These are phyloP conservation scores for Pachypsylla venusta DNA, from an alignment of 1,140 invertebrate species.

Conservation along the genomic window DNA sequence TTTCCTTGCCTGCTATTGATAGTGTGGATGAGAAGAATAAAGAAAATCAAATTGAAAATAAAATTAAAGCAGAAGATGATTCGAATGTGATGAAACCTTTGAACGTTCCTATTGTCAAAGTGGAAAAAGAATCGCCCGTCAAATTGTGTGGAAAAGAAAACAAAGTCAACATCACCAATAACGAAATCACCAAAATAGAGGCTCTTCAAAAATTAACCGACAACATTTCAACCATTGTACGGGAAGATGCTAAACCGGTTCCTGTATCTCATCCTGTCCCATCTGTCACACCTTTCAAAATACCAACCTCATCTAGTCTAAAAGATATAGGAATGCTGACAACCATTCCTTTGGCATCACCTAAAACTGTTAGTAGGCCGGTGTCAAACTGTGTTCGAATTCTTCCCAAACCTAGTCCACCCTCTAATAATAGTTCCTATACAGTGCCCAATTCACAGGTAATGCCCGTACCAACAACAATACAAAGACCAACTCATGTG, in stretches of 20 bases:
- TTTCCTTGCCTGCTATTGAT: background rate
- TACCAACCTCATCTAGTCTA: background rate
- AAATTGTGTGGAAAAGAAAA: background rate
- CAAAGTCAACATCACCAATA: background rate
- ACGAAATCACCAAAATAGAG: background rate
- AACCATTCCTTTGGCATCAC: background rate
- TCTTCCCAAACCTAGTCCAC: constrained; percentile 3
- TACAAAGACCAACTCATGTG: background rate
- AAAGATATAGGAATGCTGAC: constrained; percentile 7
- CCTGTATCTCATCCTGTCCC: background rate
- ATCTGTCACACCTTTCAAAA: background rate
- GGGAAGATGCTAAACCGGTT: background rate
- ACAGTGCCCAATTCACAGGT: background rate
- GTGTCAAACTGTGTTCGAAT: constrained; percentile 7
- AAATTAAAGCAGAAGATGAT: background rate
- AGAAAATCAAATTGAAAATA: constrained; percentile 3
- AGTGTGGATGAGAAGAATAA: background rate
- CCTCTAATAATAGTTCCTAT: background rate
- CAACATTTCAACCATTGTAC: background rate
- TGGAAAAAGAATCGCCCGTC: constrained; percentile 4
- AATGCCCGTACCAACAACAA: background rate
- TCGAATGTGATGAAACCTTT: constrained; percentile 7
- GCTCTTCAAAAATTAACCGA: background rate
- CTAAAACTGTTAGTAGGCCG: background rate
- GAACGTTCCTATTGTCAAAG: background rate